Percentiles rank a stretch among this genome's conserved stretches.
Conservation (phyloP, 2,888 invertebrate species). For the Acronicta leporina region DNA sequence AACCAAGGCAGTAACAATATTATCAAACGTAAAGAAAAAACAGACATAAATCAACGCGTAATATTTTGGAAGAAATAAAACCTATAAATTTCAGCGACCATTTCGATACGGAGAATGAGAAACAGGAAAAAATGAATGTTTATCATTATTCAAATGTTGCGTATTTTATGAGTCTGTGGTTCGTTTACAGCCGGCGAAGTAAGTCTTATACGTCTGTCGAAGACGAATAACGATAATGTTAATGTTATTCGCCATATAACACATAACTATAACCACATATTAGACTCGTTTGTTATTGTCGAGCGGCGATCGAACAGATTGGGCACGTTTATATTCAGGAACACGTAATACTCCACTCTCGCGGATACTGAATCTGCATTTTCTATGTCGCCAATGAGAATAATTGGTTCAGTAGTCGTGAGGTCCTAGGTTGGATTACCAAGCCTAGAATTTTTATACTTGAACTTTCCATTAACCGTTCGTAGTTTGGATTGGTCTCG, state of each 20-base stretch:
- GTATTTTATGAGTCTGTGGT: constrained; percentile 42
- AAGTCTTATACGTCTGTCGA: constrained; percentile 16
- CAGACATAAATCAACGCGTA: constrained; percentile 42
- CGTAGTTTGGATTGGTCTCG: too few species aligned
- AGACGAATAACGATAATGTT: constrained; percentile 22
- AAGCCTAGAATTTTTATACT: too few species aligned
- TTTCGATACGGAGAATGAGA: constrained; percentile 40
- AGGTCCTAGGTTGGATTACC: too few species aligned
- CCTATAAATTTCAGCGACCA: constrained; percentile 41
- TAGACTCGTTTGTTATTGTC: constrained; percentile 24
- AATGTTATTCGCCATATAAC: constrained; percentile 27
- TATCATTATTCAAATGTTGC: constrained; percentile 55
- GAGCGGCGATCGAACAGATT: constrained; percentile 55
- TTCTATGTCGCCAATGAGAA: constrained; percentile 29
- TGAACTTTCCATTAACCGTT: too few species aligned
- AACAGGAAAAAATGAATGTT: constrained; percentile 51
- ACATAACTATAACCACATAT: constrained; percentile 8
- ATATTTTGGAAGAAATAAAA: constrained; percentile 51
- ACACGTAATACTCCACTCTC: constrained; percentile 48
- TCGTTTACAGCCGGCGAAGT: constrained; percentile 22
- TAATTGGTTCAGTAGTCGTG: too few species aligned
- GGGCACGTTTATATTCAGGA: constrained; percentile 58
- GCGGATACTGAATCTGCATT: constrained; percentile 38
- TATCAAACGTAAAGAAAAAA: constrained; percentile 43
- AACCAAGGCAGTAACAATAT: constrained; percentile 26